Evolutionary conservation across 2,113 vertebrate genomes (phyloP), one percentile per base, ranked within the genome.

Genomic region (Illadopsis cleaveri): DNA sequence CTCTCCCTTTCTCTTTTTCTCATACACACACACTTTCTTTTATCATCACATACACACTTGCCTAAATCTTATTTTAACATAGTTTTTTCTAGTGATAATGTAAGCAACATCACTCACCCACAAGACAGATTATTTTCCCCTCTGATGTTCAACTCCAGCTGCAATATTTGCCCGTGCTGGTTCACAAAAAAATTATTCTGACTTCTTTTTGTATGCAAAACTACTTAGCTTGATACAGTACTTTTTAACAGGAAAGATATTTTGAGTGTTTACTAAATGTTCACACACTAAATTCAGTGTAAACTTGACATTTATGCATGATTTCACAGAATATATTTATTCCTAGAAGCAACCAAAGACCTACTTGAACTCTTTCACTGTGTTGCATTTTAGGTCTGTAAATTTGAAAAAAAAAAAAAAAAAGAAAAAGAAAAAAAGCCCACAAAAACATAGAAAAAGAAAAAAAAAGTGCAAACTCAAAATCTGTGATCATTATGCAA

Each of bases 201-300:
- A 50, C 30, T 80, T 91, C 44, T 23, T 95, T 94, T 78, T 69
- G 22, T 83, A 78, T 37, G 30, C n/a, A 88, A 92, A 95, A 89
- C 23, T 71, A 82, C 51, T 70, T 70, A 87, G 15, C 12, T 87
- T 15, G 44, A 35, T 71, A 28, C 44, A 95, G 38, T 76, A 17
- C 38, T 68, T 83, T 58, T 72, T 54, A 82, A 48, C 44, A 91
- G 72, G n/a, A 82, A 82, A 85, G 13, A 27, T 61, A 82, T 89
- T 91, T 79, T 76, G 20, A 92, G 23, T 33, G 21, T 84, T 97
- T 86, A 64, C 28, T 83, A 68, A 95, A 86, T 57, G 33, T 91
- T 88, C 60, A 86, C 14, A 38, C 25, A 28, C 5, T 56, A 82
- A 77, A 77, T 70, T 66, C 50, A 82, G 11, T 51, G 45, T 58